Conservation (phyloP, 2,797 vertebrate genomes). For the Pachyuromys duprasi region DNA sequence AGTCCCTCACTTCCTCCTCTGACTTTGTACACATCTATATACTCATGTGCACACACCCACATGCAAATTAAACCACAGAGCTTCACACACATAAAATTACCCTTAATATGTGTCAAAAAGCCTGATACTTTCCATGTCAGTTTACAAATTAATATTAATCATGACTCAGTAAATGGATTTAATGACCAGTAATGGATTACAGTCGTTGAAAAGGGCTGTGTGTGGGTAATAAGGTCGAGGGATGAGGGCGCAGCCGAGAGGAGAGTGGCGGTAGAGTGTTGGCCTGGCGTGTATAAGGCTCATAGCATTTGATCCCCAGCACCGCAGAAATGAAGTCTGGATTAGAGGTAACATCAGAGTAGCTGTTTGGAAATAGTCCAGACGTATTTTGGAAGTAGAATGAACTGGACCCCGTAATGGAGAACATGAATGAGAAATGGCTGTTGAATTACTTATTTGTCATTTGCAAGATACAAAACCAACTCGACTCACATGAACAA, state of each 20-base stretch:
- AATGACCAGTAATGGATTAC: background rate
- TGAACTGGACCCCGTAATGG: background rate
- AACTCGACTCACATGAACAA: background rate
- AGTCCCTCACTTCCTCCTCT: background rate
- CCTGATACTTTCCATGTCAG: background rate
- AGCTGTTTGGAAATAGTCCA: background rate
- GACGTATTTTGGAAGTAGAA: conserved; percentile 15
- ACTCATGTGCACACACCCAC: no score
- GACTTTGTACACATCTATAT: background rate
- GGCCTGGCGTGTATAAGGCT: background rate
- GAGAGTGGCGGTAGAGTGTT: background rate
- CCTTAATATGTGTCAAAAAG: background rate
- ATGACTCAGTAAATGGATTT: conserved; percentile 1
- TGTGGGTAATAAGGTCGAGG: background rate
- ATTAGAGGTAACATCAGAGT: background rate
- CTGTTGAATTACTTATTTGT: background rate
- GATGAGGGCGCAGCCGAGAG: no score
- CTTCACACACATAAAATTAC: background rate
- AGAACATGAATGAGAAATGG: background rate
- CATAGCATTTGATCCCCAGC: background rate
- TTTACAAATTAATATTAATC: background rate
- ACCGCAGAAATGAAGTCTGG: background rate
- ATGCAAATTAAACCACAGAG: background rate
- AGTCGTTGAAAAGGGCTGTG: background rate
- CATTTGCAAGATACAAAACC: background rate